phyloP scores from a whole-genome alignment of 92 coral and sea anemone species.

The Epizoanthus stellaris region DNA sequence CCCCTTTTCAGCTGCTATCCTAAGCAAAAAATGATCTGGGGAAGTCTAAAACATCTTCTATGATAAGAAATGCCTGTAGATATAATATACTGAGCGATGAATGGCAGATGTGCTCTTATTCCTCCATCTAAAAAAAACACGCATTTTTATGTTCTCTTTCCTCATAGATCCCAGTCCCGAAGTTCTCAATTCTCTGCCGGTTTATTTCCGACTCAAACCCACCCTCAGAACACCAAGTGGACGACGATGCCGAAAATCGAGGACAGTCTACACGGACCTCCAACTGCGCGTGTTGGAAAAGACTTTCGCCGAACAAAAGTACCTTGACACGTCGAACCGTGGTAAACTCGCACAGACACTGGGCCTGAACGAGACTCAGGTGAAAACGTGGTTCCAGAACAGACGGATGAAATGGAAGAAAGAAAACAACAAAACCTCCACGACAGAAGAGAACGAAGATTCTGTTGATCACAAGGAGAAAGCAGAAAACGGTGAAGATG shows the following conservation, averaged over 20 bases:
- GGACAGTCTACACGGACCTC: constrained; percentile 97
- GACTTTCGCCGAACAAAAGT: constrained; percentile 94
- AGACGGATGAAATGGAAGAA: constrained; percentile 99
- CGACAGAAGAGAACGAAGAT: constrained; percentile 54
- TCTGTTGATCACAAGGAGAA: constrained; percentile 51
- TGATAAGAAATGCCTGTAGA: too few relatives aligned
- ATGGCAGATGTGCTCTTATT: neutral
- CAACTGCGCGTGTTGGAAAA: constrained; percentile 96
- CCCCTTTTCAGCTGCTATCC: too few relatives aligned
- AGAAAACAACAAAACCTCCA: constrained; percentile 67
- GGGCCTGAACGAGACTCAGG: constrained; percentile 96
- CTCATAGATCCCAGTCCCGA: constrained; percentile 90
- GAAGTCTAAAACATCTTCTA: too few relatives aligned
- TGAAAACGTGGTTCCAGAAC: constrained; percentile 99
- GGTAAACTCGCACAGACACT: constrained; percentile 95
- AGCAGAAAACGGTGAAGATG: neutral
- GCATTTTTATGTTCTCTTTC: neutral
- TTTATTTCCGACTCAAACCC: constrained; percentile 96
- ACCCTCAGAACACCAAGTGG: constrained; percentile 97
- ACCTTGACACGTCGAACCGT: constrained; percentile 96
- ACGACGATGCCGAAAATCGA: constrained; percentile 94
- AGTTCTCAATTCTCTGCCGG: constrained; percentile 87
- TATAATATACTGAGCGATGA: too few relatives aligned
- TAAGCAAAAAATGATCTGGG: too few relatives aligned
- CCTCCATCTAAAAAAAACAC: neutral